Evolutionary conservation across 2,113 vertebrate genomes (phyloP).

Genomic region (Echinops telfairi): DNA sequence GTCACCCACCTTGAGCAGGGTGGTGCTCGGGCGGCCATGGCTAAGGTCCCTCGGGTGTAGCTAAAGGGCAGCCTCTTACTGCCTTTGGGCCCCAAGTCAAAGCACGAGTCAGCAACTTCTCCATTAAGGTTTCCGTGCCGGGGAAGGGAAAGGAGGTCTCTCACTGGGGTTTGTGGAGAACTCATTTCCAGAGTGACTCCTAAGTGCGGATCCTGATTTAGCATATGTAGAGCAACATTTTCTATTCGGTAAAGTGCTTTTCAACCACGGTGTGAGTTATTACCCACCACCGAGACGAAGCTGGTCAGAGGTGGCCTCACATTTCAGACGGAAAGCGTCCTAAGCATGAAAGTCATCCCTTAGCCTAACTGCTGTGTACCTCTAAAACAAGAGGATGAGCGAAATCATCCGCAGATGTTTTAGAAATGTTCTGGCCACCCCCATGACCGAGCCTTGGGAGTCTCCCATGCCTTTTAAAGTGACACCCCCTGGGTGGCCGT

Average conservation of each 20-base stretch:
- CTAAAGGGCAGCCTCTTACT: not conserved
- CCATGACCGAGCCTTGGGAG: not conserved
- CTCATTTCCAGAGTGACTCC: slow-evolving; percentile 25
- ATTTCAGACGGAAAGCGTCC: slow-evolving; percentile 2
- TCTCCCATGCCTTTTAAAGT: slow-evolving; percentile 62
- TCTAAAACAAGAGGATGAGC: not conserved
- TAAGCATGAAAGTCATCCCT: not conserved
- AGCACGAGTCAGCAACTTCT: not conserved
- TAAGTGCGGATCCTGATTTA: not conserved
- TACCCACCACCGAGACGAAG: slow-evolving; percentile 39
- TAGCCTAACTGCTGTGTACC: fast-evolving
- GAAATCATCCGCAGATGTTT: not conserved
- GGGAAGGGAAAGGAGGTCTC: slow-evolving; percentile 16
- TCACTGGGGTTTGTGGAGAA: slow-evolving; percentile 46
- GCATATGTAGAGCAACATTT: not conserved
- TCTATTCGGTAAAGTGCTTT: slow-evolving; percentile 73
- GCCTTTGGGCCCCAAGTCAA: not conserved
- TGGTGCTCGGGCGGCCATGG: fast-evolving
- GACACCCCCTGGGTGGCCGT: not conserved
- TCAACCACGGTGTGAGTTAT: slow-evolving; percentile 49
- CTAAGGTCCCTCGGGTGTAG: not conserved
- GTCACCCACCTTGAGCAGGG: fast-evolving
- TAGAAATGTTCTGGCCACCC: not conserved
- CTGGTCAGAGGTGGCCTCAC: slow-evolving; percentile 3
- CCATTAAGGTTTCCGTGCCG: not conserved